These are phyloP conservation scores for Leucophenga varia DNA, from an alignment of 1,140 invertebrate species.

Conservation along the genomic window DNA sequence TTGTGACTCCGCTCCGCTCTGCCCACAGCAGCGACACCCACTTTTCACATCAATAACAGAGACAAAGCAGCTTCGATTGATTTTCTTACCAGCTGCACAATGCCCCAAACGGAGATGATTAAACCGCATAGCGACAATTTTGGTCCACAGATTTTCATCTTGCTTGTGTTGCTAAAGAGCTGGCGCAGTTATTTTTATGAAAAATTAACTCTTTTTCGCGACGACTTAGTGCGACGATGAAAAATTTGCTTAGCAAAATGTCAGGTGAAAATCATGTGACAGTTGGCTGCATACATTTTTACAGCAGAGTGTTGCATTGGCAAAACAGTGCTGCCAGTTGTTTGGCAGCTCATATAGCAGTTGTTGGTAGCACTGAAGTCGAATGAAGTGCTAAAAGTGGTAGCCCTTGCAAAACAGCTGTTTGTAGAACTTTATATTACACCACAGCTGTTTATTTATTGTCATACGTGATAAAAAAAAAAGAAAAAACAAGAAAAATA, in stretches of 20 bases:
- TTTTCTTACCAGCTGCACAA: conserved; percentile 81
- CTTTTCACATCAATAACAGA: no score
- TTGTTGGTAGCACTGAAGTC: no score
- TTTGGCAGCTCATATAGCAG: no score
- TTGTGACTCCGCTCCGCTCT: conserved; percentile 6
- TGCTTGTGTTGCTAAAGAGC: conserved; percentile 25
- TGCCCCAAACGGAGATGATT: conserved; percentile 88
- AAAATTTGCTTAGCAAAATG: conserved; percentile 31
- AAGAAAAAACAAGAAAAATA: neutral
- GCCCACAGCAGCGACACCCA: neutral
- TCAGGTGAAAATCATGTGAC: conserved; percentile 57
- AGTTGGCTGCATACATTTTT: no score
- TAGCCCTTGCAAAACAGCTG: no score
- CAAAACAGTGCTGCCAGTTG: no score
- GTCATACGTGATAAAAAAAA: neutral
- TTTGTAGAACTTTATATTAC: neutral
- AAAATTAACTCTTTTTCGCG: conserved; percentile 5
- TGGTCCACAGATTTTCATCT: conserved; percentile 84
- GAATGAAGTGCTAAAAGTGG: no score
- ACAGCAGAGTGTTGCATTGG: no score
- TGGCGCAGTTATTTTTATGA: neutral
- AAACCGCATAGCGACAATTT: conserved; percentile 87
- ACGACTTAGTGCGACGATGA: conserved; percentile 26
- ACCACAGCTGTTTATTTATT: neutral
- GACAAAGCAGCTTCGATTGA: conserved; percentile 8